Percentiles rank a stretch among this genome's conserved stretches.
These are phyloP conservation scores for Pangasius macronema DNA, from an alignment of 2,797 vertebrate genomes.

Conservation along the genomic window DNA sequence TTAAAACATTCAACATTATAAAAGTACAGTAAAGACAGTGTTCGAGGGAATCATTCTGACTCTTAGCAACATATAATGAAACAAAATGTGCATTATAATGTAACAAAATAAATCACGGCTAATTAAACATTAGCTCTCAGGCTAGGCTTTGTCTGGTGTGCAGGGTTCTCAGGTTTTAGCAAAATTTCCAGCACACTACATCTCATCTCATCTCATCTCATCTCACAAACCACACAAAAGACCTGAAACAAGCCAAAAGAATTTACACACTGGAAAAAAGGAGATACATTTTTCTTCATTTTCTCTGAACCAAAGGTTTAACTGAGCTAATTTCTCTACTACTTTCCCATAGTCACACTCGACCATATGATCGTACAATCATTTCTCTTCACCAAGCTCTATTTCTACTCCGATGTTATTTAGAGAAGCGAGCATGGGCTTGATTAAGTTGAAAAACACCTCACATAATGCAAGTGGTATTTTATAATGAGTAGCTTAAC, in stretches of 20 bases:
- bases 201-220: neutral
- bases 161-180: too few species aligned
- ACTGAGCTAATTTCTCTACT: neutral
- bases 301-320: neutral
- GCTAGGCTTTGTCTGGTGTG: neutral
- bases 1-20: neutral
- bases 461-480: neutral
- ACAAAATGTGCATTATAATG: neutral
- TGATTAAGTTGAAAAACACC: neutral
- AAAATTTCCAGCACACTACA: neutral
- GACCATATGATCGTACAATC: too few species aligned
- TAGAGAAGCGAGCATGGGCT: neutral
- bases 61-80: neutral
- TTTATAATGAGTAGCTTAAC: neutral
- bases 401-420: too few species aligned
- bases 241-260: neutral
- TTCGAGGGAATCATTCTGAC: neutral
- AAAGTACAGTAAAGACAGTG: neutral
- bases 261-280: neutral
- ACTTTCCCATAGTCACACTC: too few species aligned
- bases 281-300: neutral
- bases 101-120: neutral
- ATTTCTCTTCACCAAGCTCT: too few species aligned
- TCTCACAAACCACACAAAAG: neutral
- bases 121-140: neutral